These are phyloP conservation scores for Amphibalanus amphitrite DNA, from an alignment of 1,140 invertebrate genomes.

Conservation along the genomic window DNA sequence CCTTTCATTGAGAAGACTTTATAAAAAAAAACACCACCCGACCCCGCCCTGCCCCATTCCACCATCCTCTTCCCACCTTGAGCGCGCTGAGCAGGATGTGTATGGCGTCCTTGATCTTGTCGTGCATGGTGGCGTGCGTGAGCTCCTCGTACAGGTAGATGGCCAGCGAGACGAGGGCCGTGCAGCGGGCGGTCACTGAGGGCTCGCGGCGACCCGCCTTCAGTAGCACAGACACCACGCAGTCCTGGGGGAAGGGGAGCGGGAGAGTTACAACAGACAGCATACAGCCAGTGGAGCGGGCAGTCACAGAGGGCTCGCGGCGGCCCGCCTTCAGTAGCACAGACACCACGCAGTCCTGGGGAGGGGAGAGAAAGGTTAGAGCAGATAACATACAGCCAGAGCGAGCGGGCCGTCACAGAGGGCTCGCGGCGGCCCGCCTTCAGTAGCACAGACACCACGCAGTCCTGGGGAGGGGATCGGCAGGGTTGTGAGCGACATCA, in stretches of 20 bases:
- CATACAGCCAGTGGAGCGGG: no score
- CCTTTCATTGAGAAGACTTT: slow-evolving; percentile 10
- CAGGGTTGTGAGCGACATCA: no score
- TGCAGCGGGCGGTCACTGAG: slow-evolving; percentile 68
- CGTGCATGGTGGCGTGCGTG: slow-evolving; percentile 36
- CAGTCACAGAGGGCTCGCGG: no score
- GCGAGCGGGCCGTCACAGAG: no score
- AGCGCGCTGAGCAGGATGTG: slow-evolving; percentile 70
- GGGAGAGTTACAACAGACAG: no score
- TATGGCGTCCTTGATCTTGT: slow-evolving; percentile 60
- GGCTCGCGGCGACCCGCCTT: slow-evolving; percentile 72
- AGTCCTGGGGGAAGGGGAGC: slow-evolving; percentile 43
- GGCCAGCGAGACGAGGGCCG: slow-evolving; percentile 70
- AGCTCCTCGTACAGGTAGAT: slow-evolving; percentile 67
- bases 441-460: no score
- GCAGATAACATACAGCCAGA: no score
- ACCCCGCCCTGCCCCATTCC: slow-evolving; percentile 11
- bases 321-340: no score
- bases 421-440: no score
- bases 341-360: no score
- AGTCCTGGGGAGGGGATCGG: no score
- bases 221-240: slow-evolving; percentile 68
- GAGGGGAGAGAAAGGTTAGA: no score
- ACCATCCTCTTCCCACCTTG: slow-evolving; percentile 36
- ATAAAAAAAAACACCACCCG: slow-evolving; percentile 5